Evolutionary conservation across 2,888 invertebrate species (phyloP), one percentile per base, ranked within the genome.

Genomic region (Pandemis corylana): DNA sequence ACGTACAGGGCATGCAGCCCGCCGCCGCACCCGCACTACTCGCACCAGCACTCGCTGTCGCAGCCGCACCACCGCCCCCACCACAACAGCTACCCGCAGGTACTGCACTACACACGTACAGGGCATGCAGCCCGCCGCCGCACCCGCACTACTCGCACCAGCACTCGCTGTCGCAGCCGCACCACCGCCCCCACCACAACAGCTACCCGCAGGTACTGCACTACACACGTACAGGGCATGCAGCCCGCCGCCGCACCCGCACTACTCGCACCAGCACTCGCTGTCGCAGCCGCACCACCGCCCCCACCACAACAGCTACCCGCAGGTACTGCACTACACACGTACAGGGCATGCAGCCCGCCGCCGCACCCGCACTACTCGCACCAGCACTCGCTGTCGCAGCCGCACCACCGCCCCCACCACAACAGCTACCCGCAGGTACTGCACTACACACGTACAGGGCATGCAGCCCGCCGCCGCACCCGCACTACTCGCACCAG

Each of bases 231-330:
- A 9, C 76, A 80, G 80, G 79, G 69, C 69, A 76, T 76, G 76
- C 78, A 80, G 28, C 78, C 76, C 80, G 44, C 80, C 80, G 36
- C 82, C 88, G 70, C 90, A 90, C 81, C 82, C 89, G 71, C 90
- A 90, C 81, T 92, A 93, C 84, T 87, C 91, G 77, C 94, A 94
- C 87, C 89, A 93, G 65, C 94, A 94, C 85, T 91, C 93, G 7
- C 86, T 88, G 80, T 92, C 92, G 72, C 93, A 92, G 79, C 93
- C 91, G 71, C 78, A 87, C 73, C 90, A 90, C 77, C 83, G 89
- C 41, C 74, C 76, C 44, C 77, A 74, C 65, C 83, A 82, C 77
- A 80, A 81, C 75, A 80, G 77, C 76, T 85, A 84, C 72, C 84
- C 82, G 46, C 87, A 86, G 84, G 87, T 85, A 80, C 56, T 51